A percentile compares a stretch with the other conserved stretches of the same genome.
Evolutionary conservation across 2,797 vertebrate species (phyloP).

Genomic region (Nannoperca obscura): DNA sequence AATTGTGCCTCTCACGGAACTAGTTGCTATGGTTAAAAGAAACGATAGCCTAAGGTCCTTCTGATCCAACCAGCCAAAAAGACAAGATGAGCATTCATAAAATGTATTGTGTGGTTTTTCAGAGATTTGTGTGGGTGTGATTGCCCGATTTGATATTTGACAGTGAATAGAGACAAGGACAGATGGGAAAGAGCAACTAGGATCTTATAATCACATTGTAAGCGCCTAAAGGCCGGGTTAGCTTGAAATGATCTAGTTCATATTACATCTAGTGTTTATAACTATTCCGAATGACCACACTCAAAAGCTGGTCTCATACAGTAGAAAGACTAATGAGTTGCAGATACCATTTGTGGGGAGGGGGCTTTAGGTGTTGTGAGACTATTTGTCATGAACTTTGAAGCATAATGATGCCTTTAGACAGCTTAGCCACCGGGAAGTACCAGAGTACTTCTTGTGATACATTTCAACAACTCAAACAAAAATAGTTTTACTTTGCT

Average conservation of each 20-base stretch:
- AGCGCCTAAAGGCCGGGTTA: neutral
- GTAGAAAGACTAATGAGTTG: too few species aligned
- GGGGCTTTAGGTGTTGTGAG: neutral
- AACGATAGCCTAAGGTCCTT: slow-evolving; percentile 58
- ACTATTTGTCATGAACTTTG: neutral
- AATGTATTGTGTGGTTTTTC: neutral
- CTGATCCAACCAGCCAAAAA: slow-evolving; percentile 35
- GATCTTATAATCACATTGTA: neutral
- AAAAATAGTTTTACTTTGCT: neutral
- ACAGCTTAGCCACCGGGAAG: neutral
- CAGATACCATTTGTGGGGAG: too few species aligned
- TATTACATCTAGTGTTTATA: neutral
- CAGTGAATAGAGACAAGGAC: neutral
- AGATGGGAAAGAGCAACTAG: neutral
- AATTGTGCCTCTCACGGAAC: slow-evolving; percentile 79
- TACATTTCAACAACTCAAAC: neutral
- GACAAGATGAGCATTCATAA: slow-evolving; percentile 18
- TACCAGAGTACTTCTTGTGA: neutral
- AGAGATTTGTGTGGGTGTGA: neutral
- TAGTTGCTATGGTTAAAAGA: slow-evolving; percentile 77
- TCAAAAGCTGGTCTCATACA: neutral
- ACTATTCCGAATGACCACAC: neutral
- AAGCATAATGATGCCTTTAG: neutral
- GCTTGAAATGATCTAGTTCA: neutral
- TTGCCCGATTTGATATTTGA: slow-evolving; percentile 17